Evolutionary conservation across 2,797 vertebrate genomes (phyloP).

Genomic region (Streptopelia turtur): DNA sequence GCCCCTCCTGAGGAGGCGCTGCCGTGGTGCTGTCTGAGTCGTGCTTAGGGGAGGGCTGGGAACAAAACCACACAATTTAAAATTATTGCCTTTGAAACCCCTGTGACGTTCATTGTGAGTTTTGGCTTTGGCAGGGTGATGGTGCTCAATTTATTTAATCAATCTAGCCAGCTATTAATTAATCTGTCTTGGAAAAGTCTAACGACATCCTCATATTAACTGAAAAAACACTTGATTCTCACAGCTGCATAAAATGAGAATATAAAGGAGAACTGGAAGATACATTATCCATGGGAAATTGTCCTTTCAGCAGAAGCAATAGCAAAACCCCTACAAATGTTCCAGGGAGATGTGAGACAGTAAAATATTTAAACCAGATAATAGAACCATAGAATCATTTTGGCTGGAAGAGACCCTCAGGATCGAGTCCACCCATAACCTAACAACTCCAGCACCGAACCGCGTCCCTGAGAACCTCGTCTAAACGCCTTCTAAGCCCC

Average conservation of each 20-base stretch:
- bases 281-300: not conserved
- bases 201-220: not conserved
- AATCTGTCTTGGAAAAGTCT: not conserved
- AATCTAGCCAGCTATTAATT: not conserved
- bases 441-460: too few species aligned
- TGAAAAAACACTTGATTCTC: not conserved
- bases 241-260: not conserved
- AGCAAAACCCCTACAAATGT: not conserved
- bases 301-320: not conserved
- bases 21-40: accelerated
- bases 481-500: too few species aligned
- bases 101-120: not conserved
- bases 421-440: too few species aligned
- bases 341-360: not conserved
- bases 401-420: too few species aligned
- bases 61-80: not conserved
- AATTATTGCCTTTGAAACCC: not conserved
- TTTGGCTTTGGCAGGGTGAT: not conserved
- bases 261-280: not conserved
- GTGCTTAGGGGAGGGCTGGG: not conserved
- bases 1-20: not conserved
- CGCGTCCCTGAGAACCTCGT: too few species aligned
- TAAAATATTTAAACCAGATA: not conserved
- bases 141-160: not conserved
- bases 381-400: not conserved